Conservation (phyloP, 2,113 vertebrate species). For the Bufo gargarizans region DNA sequence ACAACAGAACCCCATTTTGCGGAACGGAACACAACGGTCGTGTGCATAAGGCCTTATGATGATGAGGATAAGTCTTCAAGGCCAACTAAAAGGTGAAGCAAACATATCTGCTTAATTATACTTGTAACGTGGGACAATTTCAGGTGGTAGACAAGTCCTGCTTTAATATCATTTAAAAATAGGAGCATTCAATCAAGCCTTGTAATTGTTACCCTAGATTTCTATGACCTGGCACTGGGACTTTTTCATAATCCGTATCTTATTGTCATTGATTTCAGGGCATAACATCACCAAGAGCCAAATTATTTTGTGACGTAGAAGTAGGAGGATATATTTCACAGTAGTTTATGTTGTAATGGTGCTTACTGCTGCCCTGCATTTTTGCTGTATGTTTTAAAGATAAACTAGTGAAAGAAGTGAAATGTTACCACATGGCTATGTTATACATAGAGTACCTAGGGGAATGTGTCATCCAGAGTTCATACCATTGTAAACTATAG, state of each 20-base stretch:
- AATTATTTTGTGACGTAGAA: neutral
- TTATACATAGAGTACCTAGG: constrained; percentile 26
- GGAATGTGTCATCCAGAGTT: constrained; percentile 52
- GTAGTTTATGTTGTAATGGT: neutral
- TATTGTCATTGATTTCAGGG: neutral
- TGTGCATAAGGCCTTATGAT: no score
- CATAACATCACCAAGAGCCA: neutral
- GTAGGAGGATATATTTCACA: neutral
- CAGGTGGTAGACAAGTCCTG: neutral
- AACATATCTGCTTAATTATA: constrained; percentile 7
- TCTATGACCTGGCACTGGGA: neutral
- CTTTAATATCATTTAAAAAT: neutral
- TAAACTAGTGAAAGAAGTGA: constrained; percentile 21
- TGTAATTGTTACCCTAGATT: neutral
- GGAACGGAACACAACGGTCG: no score
- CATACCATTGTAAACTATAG: constrained; percentile 46
- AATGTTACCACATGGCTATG: constrained; percentile 34
- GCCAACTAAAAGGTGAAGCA: constrained; percentile 3
- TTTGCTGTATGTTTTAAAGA: constrained; percentile 12
- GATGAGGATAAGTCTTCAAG: neutral
- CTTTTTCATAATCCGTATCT: neutral
- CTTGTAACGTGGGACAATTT: neutral
- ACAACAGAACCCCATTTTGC: no score
- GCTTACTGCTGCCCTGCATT: neutral
- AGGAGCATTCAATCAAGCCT: neutral